Conservation (phyloP, 2,797 vertebrate genomes). For the Sorex maritimensis region DNA sequence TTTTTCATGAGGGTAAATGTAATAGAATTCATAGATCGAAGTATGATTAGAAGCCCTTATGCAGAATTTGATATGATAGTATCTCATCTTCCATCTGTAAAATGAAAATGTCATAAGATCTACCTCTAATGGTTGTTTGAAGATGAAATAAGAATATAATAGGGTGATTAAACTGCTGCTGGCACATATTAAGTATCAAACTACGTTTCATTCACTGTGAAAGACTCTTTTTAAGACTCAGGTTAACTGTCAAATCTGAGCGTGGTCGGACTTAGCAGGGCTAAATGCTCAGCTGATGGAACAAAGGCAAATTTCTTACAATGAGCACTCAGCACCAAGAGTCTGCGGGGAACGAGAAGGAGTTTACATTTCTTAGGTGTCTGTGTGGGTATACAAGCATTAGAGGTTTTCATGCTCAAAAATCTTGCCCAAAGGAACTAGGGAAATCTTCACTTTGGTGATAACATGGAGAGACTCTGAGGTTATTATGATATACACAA, state of each 20-base stretch:
- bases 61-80: background rate
- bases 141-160: constrained; percentile 20
- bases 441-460: too few relatives aligned
- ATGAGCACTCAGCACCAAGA: background rate
- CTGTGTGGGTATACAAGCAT: background rate
- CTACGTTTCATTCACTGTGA: background rate
- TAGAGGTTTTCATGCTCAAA: background rate
- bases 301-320: background rate
- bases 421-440: background rate
- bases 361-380: background rate
- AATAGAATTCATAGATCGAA: background rate
- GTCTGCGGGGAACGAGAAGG: background rate
- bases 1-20: background rate
- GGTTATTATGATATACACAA: too few relatives aligned
- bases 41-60: background rate
- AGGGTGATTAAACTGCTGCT: background rate
- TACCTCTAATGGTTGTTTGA: background rate
- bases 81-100: background rate
- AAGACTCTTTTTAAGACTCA: background rate
- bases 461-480: too few relatives aligned
- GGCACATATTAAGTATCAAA: background rate
- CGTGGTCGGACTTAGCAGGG: background rate
- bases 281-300: background rate
- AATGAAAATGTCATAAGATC: background rate
- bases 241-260: background rate